Percentiles rank a stretch among this genome's conserved stretches.
Conservation (phyloP, 2,113 vertebrate genomes). For the Pseudopipra pipra region DNA sequence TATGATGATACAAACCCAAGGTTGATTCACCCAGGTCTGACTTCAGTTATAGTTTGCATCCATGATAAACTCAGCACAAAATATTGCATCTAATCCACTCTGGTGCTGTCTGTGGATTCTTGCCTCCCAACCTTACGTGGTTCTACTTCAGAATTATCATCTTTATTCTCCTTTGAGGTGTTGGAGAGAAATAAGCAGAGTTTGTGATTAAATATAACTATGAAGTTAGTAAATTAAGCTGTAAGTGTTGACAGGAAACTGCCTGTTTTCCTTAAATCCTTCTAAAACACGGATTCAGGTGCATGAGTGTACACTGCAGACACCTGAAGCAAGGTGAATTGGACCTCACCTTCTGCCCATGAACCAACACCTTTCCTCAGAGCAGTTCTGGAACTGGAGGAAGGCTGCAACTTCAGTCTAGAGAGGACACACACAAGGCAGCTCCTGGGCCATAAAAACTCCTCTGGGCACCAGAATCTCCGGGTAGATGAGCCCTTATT, state of each 20-base stretch:
- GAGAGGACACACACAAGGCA: background rate
- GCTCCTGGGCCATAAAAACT: background rate
- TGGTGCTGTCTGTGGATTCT: background rate
- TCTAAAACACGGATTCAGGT: background rate
- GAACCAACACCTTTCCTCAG: background rate
- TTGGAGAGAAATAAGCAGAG: background rate
- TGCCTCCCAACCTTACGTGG: background rate
- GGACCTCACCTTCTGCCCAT: background rate
- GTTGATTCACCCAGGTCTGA: background rate
- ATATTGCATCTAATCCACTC: background rate
- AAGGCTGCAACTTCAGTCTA: background rate
- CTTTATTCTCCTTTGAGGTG: background rate
- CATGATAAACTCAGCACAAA: rapidly evolving
- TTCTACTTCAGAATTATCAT: background rate
- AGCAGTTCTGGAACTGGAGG: background rate
- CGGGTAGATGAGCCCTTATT: background rate
- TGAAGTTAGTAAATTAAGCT: background rate
- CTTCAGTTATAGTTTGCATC: background rate
- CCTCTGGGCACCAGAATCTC: background rate
- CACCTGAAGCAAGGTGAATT: background rate
- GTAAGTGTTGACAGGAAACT: rapidly evolving
- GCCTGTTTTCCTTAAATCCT: background rate
- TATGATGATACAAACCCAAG: background rate
- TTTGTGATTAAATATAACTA: background rate
- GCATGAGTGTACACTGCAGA: background rate